Percentiles rank a stretch among this genome's conserved stretches.
Conservation (phyloP, 2,888 invertebrate species). For the Rotaria macrura region DNA sequence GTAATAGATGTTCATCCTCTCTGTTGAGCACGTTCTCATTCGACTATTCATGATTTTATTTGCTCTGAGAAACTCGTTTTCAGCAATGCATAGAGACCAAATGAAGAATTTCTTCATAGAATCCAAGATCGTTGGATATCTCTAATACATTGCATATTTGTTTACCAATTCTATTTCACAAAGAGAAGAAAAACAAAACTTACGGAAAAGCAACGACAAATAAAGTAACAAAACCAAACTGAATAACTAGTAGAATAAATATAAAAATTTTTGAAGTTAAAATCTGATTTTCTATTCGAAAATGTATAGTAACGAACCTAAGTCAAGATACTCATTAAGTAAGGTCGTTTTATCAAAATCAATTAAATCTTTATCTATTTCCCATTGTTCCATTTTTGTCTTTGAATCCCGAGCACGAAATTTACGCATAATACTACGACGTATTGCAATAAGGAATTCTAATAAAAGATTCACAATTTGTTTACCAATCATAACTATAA, state of each 20-base stretch:
- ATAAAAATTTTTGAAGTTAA: neutral
- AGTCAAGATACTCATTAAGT: slow-evolving; percentile 32
- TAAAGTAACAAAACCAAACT: slow-evolving; percentile 61
- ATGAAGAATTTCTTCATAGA: no score
- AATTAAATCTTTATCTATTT: slow-evolving; percentile 55
- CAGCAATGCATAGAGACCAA: no score
- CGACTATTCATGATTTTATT: no score
- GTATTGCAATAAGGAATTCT: slow-evolving; percentile 68
- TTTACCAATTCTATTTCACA: no score
- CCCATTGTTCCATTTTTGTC: slow-evolving; percentile 34
- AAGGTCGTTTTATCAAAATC: slow-evolving; percentile 37
- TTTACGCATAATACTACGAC: neutral
- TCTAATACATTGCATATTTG: no score
- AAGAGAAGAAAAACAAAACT: no score
- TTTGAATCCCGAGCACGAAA: neutral
- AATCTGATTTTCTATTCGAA: neutral
- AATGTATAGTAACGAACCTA: neutral
- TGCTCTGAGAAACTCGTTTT: no score
- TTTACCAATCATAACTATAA: slow-evolving; percentile 78
- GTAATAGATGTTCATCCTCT: no score
- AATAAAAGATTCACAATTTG: slow-evolving; percentile 77
- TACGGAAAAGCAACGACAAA: neutral
- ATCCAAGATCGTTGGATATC: no score
- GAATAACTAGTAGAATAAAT: slow-evolving; percentile 60
- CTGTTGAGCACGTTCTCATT: no score